Evolutionary conservation across 2,113 vertebrate genomes (phyloP).

Genomic region (Anser brachyrhynchus): DNA sequence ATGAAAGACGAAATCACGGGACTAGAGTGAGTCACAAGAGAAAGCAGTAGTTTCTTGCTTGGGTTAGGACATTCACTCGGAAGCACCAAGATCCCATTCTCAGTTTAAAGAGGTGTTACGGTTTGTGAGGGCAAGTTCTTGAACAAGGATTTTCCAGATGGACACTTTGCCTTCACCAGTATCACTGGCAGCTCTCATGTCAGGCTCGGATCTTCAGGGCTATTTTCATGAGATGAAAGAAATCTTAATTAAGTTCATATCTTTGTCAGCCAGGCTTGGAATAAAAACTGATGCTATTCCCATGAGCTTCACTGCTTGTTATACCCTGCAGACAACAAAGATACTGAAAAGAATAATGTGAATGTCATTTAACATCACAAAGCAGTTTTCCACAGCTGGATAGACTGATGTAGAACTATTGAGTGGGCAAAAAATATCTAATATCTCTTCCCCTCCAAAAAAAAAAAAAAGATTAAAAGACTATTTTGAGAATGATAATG

Average conservation of each 20-base stretch:
- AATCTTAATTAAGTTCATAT: constrained; percentile 56
- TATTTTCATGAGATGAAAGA: constrained; percentile 39
- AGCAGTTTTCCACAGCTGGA: constrained; percentile 22
- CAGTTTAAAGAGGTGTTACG: neutral
- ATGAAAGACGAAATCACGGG: neutral
- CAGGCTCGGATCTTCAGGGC: constrained; percentile 11
- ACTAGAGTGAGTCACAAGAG: neutral
- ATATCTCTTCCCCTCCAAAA: neutral
- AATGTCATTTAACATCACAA: constrained; percentile 50
- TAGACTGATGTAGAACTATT: neutral
- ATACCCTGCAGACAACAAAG: constrained; percentile 26
- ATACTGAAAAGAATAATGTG: constrained; percentile 16
- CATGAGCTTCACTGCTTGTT: constrained; percentile 26
- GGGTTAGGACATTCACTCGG: neutral
- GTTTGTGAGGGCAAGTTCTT: neutral
- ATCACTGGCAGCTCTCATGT: neutral
- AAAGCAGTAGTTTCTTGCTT: neutral
- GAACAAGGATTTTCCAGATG: neutral
- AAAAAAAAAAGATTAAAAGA: neutral
- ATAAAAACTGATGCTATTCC: constrained; percentile 6
- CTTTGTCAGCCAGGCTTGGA: constrained; percentile 48
- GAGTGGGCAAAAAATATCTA: neutral
- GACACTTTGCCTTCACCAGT: neutral
- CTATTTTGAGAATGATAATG: neutral
- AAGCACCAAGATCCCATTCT: neutral